These are phyloP conservation scores for Archivesica marissinica DNA, from an alignment of 1,140 invertebrate species.

Conservation along the genomic window DNA sequence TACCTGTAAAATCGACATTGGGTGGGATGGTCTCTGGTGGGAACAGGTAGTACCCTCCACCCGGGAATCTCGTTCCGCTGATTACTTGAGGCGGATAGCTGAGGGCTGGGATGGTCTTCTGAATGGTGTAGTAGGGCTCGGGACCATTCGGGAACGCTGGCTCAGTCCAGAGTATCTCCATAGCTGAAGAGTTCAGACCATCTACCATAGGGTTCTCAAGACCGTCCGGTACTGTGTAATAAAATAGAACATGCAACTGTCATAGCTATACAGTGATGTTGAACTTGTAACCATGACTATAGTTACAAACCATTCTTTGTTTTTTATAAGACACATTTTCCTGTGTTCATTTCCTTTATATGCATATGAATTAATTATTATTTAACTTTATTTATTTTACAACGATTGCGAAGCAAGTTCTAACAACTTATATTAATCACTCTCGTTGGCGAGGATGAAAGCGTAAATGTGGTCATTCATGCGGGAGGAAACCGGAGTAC, in stretches of 20 bases:
- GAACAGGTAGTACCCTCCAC: constrained; percentile 82
- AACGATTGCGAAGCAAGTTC: no score
- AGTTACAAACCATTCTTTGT: no score
- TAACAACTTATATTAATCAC: no score
- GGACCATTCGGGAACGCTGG: constrained; percentile 81
- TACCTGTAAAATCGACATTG: constrained; percentile 82
- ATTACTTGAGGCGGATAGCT: constrained; percentile 80
- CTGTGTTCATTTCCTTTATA: no score
- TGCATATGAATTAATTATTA: no score
- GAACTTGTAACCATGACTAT: no score
- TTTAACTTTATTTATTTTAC: no score
- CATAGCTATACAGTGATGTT: no score
- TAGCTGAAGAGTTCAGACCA: constrained; percentile 79
- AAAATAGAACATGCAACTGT: not conserved
- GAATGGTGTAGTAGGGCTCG: constrained; percentile 75
- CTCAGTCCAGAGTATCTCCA: constrained; percentile 76
- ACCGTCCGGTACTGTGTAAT: constrained; percentile 75
- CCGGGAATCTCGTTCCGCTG: constrained; percentile 80
- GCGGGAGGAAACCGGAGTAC: no score
- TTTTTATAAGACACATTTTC: no score
- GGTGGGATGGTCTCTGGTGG: constrained; percentile 78
- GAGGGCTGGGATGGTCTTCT: constrained; percentile 78
- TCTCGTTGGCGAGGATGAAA: no score
- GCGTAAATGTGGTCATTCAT: no score
- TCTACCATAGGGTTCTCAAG: constrained; percentile 71